Evolutionary conservation across 1,140 invertebrate genomes (phyloP).

Genomic region (Paracyclopina nana): DNA sequence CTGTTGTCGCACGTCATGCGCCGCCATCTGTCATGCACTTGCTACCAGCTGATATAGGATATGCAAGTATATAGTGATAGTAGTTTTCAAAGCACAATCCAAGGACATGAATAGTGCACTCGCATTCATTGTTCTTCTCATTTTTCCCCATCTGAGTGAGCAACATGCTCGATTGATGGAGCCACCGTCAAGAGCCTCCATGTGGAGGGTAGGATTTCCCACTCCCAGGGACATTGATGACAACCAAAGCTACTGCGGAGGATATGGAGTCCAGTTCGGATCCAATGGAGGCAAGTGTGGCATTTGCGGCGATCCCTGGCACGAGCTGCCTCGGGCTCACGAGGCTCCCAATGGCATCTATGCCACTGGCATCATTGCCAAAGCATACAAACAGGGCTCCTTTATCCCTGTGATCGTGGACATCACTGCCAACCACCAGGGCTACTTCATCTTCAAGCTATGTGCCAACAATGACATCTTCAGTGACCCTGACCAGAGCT

Average conservation of each 20-base stretch:
- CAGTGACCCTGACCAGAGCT: constrained; percentile 24
- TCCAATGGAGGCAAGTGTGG: constrained; percentile 19
- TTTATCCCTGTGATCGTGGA: constrained; percentile 24
- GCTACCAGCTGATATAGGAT: too few relatives aligned
- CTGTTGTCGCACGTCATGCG: too few relatives aligned
- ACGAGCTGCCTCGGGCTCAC: constrained; percentile 16
- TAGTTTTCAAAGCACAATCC: too few relatives aligned
- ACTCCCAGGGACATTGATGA: constrained; percentile 21
- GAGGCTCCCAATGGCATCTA: constrained; percentile 23
- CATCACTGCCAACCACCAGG: constrained; percentile 30
- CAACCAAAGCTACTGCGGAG: constrained; percentile 21
- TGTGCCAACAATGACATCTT: constrained; percentile 23
- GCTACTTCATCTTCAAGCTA: constrained; percentile 28
- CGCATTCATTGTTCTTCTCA: too few relatives aligned
- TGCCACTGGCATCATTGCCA: constrained; percentile 24
- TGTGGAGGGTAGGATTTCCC: constrained; percentile 21
- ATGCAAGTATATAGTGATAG: too few relatives aligned
- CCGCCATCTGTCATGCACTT: too few relatives aligned
- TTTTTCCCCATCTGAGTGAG: too few relatives aligned
- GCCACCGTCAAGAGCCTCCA: constrained; percentile 21
- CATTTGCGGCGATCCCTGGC: constrained; percentile 19
- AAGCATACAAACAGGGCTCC: constrained; percentile 20
- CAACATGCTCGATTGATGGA: constrained; percentile 21
- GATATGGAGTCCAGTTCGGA: constrained; percentile 18
- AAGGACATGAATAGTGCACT: too few relatives aligned